Evolutionary conservation across 1,140 invertebrate species (phyloP).

Genomic region (Eriocheir sinensis): DNA sequence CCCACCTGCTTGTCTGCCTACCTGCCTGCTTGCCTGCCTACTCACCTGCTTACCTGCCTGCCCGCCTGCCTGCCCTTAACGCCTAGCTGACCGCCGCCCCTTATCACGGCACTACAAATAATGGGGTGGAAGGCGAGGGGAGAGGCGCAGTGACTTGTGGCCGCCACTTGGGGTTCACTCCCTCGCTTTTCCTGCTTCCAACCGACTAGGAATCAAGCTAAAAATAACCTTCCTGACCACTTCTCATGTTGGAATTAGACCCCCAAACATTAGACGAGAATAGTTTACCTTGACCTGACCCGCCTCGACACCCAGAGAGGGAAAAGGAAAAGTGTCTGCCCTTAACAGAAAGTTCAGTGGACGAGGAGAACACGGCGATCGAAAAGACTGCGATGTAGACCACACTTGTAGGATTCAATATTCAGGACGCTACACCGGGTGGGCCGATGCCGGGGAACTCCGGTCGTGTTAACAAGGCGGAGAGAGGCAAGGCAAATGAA

Average conservation of each 20-base stretch:
- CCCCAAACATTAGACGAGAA: no score
- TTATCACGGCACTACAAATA: neutral
- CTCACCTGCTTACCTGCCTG: neutral
- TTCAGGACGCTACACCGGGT: neutral
- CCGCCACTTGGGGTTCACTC: neutral
- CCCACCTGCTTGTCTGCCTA: no score
- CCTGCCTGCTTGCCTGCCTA: neutral
- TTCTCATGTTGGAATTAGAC: no score
- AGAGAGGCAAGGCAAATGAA: neutral
- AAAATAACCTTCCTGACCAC: no score
- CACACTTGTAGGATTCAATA: conserved; percentile 4
- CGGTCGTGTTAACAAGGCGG: neutral
- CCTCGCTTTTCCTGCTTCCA: neutral
- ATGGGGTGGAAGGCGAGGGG: neutral
- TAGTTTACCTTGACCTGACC: no score
- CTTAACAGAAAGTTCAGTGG: no score
- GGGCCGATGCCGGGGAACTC: neutral
- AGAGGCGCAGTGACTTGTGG: neutral
- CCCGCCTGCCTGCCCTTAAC: no score
- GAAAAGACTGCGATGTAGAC: neutral
- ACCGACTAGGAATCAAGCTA: neutral
- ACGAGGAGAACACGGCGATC: no score
- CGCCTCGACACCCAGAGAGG: neutral
- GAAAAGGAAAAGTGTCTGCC: neutral
- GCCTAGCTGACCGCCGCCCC: neutral